Base-by-base conservation (phyloP, 2,113 vertebrate genomes). In the Sinocyclocheilus maitianheensis region DNA sequence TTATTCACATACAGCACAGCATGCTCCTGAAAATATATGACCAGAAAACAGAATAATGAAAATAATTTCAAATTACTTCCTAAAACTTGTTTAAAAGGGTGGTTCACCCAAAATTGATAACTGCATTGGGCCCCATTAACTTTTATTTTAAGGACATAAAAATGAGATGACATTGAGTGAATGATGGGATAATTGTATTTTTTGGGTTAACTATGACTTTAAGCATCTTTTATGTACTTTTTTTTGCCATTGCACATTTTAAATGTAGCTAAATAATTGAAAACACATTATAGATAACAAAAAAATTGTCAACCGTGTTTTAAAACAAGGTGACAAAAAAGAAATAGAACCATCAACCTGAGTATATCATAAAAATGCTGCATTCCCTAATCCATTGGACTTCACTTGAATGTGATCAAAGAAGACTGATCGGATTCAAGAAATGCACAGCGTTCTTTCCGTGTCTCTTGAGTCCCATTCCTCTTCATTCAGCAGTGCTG, bases 361-460 rank as follows among this genome's bases (percentile, higher is more conserved):
- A 14, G 11, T 65, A 65, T 16, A 26, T 26, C 13, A 14, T 67
- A 30, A 2, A 69, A 34, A 34, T 18, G 1, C 8, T 8, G 26
- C 14, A 22, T 58, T 12, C 4, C 76, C 51, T 30, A 37, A 37
- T 69, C 80, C 48, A 55, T 62, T 51, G 81, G 65, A 2, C 85
- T 81, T 65, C 82, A 80, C 76, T 14, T 67, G 77, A 74, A 79
- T 46, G 43, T 71, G 40, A 69, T 85, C 79, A 76, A 75, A 79
- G 60, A 24, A 75, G 76, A 77, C 14, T 2, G 22, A 77, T 26
- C 48, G 0, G 4, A 18, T 30, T 18, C 24, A 3, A 34, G 65
- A 34, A 62, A 77, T n/a, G 71, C 84, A 76, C 75, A 43, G 46
- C 18, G 48, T 85, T 84, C 83, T 77, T 72, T 87, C 84, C 12